These are phyloP conservation scores for Drosophila flavopinicola DNA, from an alignment of 2,888 invertebrate species.

Conservation along the genomic window DNA sequence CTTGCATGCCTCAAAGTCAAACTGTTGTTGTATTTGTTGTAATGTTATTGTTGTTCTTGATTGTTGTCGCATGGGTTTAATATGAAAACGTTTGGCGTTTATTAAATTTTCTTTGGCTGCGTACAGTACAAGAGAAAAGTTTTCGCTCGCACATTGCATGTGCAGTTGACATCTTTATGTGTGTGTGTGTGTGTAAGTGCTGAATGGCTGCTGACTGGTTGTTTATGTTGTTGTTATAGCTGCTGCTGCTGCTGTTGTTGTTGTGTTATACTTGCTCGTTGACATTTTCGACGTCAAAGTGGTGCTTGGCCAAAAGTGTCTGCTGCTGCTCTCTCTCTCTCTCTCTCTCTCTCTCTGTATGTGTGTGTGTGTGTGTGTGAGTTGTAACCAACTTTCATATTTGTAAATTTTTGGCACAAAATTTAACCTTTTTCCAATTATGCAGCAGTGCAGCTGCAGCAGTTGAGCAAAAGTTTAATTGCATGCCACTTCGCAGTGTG, in stretches of 20 bases:
- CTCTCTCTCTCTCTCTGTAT: not conserved
- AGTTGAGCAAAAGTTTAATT: conserved; percentile 57
- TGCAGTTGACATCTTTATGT: conserved; percentile 78
- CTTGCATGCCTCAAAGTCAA: conserved; percentile 63
- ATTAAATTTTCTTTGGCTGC: conserved; percentile 69
- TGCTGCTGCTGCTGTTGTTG: conserved; percentile 19
- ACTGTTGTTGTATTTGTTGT: conserved; percentile 27
- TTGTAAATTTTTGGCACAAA: conserved; percentile 44
- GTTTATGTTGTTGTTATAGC: conserved; percentile 20
- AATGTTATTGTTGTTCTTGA: conserved; percentile 29
- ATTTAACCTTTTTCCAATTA: conserved; percentile 48
- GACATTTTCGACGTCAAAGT: conserved; percentile 69
- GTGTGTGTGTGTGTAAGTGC: conserved; percentile 8
- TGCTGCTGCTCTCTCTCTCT: conserved; percentile 29
- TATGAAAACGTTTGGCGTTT: conserved; percentile 72
- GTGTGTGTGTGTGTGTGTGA: not conserved
- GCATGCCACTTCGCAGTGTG: conserved; percentile 37
- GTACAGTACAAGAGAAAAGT: conserved; percentile 52
- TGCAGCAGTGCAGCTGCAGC: conserved; percentile 44
- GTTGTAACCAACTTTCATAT: conserved; percentile 48
- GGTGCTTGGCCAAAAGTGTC: conserved; percentile 59
- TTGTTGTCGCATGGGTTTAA: conserved; percentile 62
- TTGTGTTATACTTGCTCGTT: conserved; percentile 49
- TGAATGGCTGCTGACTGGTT: conserved; percentile 41
- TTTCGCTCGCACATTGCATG: conserved; percentile 63